Base-by-base conservation (phyloP, 2,797 vertebrate genomes). In the Rachycentron canadum region DNA sequence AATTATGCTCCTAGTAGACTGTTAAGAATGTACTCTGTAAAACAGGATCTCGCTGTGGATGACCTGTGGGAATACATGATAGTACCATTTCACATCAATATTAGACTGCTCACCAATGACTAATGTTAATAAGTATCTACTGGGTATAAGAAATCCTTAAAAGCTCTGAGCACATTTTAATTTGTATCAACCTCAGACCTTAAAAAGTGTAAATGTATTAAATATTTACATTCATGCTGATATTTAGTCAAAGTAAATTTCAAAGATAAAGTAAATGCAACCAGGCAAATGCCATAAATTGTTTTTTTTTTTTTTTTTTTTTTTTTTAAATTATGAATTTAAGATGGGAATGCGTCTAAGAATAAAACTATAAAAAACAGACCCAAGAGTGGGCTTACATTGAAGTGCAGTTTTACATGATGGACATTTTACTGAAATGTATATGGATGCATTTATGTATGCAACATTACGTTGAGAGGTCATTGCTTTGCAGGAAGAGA, bases 1-100 rank as follows among this genome's bases (percentile, higher is more conserved):
- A 65, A 55, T 56, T 59, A 41, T 12, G 75, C 14, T 16, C 36
- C 10, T 40, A 0, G 8, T 45, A 52, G 55, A 72, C 47, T 57
- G 49, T 68, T 60, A 52, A 55, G 17, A 59, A 28, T 30, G 26
- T 69, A 69, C 17, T 75, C 21, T 65, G 7, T 66, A 30, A 72
- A 73, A 64, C 43, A 59, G 55, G 43, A 74, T 69, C 28, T 19
- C 26, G 30, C 43, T 26, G 16, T 58, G 28, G 38, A 58, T 60
- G 19, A 76, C 36, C 26, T 78, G 21, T 66, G 34, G 71, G 59
- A 76, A 79, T 56, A 72, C 30, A 50, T 57, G 38, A 67, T 70
- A 64, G 67, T 80, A 63, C 60, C 63, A 76, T 64, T 26, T 50
- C 26, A 41, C 60, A 69, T 84, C 67, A 86, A 65, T 76, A 81